Evolutionary conservation across 2,113 vertebrate genomes (phyloP).

Genomic region (Paratilapia polleni): DNA sequence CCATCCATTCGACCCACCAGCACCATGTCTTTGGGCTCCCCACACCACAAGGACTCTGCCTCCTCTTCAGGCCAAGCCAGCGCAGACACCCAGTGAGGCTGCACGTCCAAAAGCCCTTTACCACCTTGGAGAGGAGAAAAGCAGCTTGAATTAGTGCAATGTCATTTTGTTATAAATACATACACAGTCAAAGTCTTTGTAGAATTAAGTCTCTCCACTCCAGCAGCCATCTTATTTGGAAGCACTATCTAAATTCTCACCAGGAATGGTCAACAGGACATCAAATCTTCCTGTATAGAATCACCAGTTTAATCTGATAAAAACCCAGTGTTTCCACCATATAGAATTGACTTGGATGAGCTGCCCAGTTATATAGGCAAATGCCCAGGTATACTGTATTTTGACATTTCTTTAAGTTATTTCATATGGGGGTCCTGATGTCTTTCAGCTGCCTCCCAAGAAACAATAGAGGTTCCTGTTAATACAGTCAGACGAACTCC

Average conservation of each 20-base stretch:
- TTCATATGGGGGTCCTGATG: fast-evolving
- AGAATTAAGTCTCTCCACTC: no score
- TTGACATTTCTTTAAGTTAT: not conserved
- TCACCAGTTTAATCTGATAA: no score
- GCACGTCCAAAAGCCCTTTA: conserved; percentile 89
- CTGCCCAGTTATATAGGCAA: not conserved
- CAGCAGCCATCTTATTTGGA: no score
- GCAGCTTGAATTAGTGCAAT: not conserved
- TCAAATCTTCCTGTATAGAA: no score
- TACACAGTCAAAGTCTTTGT: no score
- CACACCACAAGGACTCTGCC: conserved; percentile 84
- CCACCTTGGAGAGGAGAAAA: conserved; percentile 80
- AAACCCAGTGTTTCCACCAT: no score
- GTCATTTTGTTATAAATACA: no score
- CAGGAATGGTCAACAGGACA: no score
- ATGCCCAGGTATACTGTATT: not conserved
- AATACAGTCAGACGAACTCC: not conserved
- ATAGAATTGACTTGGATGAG: no score
- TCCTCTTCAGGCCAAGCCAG: conserved; percentile 91
- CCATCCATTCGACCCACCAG: conserved; percentile 96
- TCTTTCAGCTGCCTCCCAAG: not conserved
- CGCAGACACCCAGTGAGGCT: conserved; percentile 96
- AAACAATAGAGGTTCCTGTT: not conserved
- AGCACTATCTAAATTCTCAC: no score
- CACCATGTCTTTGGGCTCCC: conserved; percentile 88